phyloP scores from a whole-genome alignment of 1,140 invertebrate species.

The Coptotermes formosanus region DNA sequence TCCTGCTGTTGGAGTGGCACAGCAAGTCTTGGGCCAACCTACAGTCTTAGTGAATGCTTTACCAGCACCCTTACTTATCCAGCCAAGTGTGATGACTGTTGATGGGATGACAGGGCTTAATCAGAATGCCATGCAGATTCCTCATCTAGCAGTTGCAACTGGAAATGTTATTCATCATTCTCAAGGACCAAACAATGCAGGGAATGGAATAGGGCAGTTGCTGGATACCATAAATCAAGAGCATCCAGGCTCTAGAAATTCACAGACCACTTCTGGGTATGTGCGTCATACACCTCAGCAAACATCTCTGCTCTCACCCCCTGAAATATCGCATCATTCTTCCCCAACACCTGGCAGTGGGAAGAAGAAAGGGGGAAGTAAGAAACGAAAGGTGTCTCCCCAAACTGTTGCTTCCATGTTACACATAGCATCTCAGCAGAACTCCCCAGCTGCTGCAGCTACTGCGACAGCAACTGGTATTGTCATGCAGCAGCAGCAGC shows the following conservation, averaged over 20 bases:
- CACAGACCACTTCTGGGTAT: constrained; percentile 44
- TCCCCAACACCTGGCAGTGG: background rate
- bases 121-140: constrained; percentile 61
- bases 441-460: constrained; percentile 38
- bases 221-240: constrained; percentile 29
- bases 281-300: constrained; percentile 38
- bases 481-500: constrained; percentile 40
- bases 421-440: constrained; percentile 66
- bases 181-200: background rate
- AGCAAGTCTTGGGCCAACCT: constrained; percentile 68
- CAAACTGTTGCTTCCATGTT: constrained; percentile 73
- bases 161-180: constrained; percentile 44
- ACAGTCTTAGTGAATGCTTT: constrained; percentile 80
- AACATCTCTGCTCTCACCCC: constrained; percentile 54
- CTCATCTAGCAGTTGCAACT: constrained; percentile 51
- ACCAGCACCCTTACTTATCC: constrained; percentile 71
- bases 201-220: constrained; percentile 24
- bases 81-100: constrained; percentile 66
- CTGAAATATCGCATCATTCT: constrained; percentile 47
- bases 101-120: constrained; percentile 57
- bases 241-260: constrained; percentile 29
- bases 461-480: constrained; percentile 34
- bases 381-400: constrained; percentile 69
- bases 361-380: constrained; percentile 59
- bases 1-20: constrained; percentile 52